These are phyloP conservation scores for Buphagus erythrorhynchus DNA, from an alignment of 2,797 vertebrate genomes.

Conservation along the genomic window DNA sequence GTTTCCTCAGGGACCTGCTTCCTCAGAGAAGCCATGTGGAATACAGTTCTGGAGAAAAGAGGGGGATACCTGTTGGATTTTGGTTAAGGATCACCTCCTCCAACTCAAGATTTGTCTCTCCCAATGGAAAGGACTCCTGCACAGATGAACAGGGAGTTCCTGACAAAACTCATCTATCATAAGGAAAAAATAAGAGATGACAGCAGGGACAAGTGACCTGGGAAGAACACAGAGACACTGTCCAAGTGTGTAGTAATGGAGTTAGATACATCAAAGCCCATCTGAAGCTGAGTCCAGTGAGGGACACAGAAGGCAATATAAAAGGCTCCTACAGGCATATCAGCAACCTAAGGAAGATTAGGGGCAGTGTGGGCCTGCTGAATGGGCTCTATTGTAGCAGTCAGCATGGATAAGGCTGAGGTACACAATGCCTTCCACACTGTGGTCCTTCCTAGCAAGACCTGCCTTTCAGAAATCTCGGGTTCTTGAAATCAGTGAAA, in stretches of 20 bases:
- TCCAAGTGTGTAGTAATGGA: neutral
- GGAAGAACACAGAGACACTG: neutral
- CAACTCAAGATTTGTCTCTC: neutral
- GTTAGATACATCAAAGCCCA: neutral
- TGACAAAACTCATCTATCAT: neutral
- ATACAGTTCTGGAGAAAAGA: neutral
- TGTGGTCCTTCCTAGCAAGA: neutral
- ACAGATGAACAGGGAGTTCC: neutral
- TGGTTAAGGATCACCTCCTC: neutral
- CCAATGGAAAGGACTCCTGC: neutral
- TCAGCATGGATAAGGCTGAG: rapidly evolving
- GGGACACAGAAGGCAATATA: neutral
- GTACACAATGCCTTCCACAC: neutral
- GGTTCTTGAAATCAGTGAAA: neutral
- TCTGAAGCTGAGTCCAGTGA: neutral
- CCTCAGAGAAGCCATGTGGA: neutral
- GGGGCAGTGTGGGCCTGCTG: neutral
- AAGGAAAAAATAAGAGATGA: neutral
- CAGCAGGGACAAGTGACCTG: neutral
- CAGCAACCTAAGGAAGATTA: neutral
- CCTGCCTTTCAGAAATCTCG: neutral
- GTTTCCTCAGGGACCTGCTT: neutral
- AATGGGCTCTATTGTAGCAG: neutral
- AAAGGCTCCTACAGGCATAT: neutral
- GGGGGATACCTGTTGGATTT: neutral